A percentile compares a stretch with the other conserved stretches of the same genome.
phyloP scores from a whole-genome alignment of 2,797 vertebrate genomes.

The Sebastes vulpes region DNA sequence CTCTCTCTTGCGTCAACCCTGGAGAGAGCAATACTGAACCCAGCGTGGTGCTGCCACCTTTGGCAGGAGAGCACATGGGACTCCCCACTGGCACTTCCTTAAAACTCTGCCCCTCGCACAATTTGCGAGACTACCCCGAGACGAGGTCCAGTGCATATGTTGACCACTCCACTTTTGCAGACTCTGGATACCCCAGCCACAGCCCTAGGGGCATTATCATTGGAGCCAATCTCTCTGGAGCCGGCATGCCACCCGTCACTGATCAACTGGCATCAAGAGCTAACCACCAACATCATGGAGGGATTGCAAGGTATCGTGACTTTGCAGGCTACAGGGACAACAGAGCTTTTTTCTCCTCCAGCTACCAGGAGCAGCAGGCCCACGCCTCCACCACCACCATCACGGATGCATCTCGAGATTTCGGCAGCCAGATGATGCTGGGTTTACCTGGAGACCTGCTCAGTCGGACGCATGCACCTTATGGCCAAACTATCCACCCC shows the following conservation, averaged over 20 bases:
- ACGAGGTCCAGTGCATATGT: constrained; percentile 88
- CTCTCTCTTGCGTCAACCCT: constrained; percentile 84
- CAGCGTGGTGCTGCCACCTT: constrained; percentile 83
- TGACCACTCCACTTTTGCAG: constrained; percentile 66
- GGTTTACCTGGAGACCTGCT: constrained; percentile 85
- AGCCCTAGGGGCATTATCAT: constrained; percentile 86
- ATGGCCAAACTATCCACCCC: constrained; percentile 79
- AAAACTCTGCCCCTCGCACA: constrained; percentile 85
- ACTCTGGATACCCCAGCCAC: constrained; percentile 86
- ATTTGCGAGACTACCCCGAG: constrained; percentile 87
- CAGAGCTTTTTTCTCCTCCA: constrained; percentile 80
- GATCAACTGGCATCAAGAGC: constrained; percentile 84
- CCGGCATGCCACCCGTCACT: constrained; percentile 86
- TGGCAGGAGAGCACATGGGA: constrained; percentile 76
- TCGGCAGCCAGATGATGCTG: constrained; percentile 85
- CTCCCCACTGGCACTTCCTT: constrained; percentile 79
- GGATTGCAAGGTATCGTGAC: constrained; percentile 85
- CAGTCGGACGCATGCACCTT: constrained; percentile 76
- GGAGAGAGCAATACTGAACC: constrained; percentile 82
- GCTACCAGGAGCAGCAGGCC: constrained; percentile 88
- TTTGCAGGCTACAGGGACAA: constrained; percentile 82
- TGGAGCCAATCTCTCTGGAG: constrained; percentile 85
- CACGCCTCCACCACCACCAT: constrained; percentile 65
- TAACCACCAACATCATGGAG: constrained; percentile 82
- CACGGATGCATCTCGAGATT: constrained; percentile 75